Evolutionary conservation across 2,888 invertebrate species (phyloP), one percentile per base, ranked within the genome.

Genomic region (Amphipyra tragopoginis): DNA sequence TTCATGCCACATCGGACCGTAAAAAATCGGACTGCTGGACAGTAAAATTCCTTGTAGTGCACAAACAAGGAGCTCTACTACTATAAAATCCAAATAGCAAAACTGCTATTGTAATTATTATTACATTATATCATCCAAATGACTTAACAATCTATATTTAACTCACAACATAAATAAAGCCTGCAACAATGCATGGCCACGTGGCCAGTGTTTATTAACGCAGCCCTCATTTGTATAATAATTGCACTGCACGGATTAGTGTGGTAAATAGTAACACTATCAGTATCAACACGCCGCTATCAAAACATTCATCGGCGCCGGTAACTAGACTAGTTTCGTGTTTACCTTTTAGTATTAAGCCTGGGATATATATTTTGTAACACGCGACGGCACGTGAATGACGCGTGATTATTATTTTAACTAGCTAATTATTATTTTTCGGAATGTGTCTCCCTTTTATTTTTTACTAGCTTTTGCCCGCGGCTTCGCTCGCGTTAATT

Each of bases 191-290:
- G 13, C 15, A 29, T 14, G 10, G 10, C 42, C 54, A 48, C 54
- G 50, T 55, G 47, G 51, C 39, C 26, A 21, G 1, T 66, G 21
- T 52, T 52, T 61, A 55, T 51, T 61, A 15, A 11, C 21, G 44
- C 40, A 52, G 39, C 9, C 33, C 21, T 10, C 39, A 36, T 50
- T 34, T 66, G 50, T 42, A 51, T 54, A 54, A 47, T 54, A 50
- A 45, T 26, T 15, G 15, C 45, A 10, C 29, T 29, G 29, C 29
- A 39, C 2, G 59, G 42, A 43, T 51, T 51, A 51, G 14, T 33
- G 8, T 6, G 26, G 29, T 43, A 65, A 57, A 65, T 66, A 42
- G 44, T 42, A 42, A 47, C 53, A 36, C 9, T 49, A 58, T 65
- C 48, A 40, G 39, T 11, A 2, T 14, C 34, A 36, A n/a, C 29